Conservation (phyloP, 2,888 invertebrate genomes). For the Sympetrum striolatum region DNA sequence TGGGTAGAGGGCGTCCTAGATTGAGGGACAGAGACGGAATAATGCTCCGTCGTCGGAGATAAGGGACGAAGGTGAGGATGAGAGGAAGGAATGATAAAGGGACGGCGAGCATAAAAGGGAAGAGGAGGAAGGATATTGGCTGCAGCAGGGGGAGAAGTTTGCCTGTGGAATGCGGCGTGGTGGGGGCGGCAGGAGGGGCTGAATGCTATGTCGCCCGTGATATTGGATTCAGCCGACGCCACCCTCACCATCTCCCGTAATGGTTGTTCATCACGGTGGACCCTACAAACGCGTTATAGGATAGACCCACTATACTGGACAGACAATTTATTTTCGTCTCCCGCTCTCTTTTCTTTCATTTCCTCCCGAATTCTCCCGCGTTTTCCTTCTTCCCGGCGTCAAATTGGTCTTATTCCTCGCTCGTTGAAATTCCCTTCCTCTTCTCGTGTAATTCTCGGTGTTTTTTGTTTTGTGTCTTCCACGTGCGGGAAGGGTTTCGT, state of each 20-base stretch:
- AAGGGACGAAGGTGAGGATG: neutral
- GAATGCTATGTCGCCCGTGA: slow-evolving; percentile 5
- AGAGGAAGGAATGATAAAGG: neutral
- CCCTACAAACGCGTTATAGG: slow-evolving; percentile 7
- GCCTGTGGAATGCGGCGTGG: neutral
- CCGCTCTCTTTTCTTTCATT: neutral
- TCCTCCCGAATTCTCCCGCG: neutral
- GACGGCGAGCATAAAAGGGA: neutral
- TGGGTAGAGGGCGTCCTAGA: no score
- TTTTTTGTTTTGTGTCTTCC: neutral
- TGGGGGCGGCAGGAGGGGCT: neutral
- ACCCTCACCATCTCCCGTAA: neutral
- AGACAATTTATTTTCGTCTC: slow-evolving; percentile 1
- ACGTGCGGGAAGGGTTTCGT: no score
- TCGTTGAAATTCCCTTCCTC: neutral
- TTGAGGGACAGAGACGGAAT: neutral
- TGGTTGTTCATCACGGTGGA: slow-evolving; percentile 19
- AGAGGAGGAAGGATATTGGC: neutral
- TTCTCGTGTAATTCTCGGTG: neutral
- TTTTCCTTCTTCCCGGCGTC: neutral
- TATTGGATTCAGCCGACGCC: slow-evolving; percentile 1
- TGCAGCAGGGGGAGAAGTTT: neutral
- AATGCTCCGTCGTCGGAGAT: neutral
- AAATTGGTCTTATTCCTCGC: neutral
- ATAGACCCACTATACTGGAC: slow-evolving; percentile 14